Base-by-base conservation (phyloP, 2,888 invertebrate species). In the Aleiodes leptofemur region DNA sequence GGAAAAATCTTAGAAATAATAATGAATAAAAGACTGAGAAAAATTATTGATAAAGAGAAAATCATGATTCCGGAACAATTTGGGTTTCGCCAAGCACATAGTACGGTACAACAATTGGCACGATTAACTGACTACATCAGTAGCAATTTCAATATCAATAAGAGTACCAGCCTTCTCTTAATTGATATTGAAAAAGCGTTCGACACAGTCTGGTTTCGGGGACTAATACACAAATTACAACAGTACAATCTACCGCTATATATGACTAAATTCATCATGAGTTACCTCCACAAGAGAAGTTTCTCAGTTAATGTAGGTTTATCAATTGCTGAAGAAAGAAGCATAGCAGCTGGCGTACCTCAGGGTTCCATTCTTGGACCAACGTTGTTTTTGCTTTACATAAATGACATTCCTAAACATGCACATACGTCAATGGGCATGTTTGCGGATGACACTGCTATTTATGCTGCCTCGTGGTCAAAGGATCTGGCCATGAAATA, bases 261-360 rank as follows among this genome's bases (percentile, higher is more conserved):
- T n/a, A n/a, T n/a, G n/a, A n/a, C n/a, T n/a, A n/a, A n/a, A n/a
- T n/a, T n/a, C n/a, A 73, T 86, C 0, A 31, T 69, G 7, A 77
- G 78, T 5, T 86, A 82, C 66, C 70, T 86, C 3, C 23, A n/a
- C 6, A 75, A 83, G 2, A 69, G 84, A 59, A 51, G 55, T 1
- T 83, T 84, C 43, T 66, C 72, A 55, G 85, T 86, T 0, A 73
- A 74, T 53, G 76, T 82, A 0, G 77, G 82, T 13, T 70, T 76
- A 6, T 57, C 57, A 0, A 29, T 57, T 5, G 83, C 82, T 0
- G 14, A 69, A 0, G 59, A 31, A 11, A 64, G 76, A 29, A 31
- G 61, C 9, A 78, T 82, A 31, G 43, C 56, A 11, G 84, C 84
- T 1, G 85, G 86, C 68, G 85, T 86, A 0, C 84, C 86, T 0